Base-by-base conservation (phyloP, 2,113 vertebrate species). In the Lucifuga dentata region DNA sequence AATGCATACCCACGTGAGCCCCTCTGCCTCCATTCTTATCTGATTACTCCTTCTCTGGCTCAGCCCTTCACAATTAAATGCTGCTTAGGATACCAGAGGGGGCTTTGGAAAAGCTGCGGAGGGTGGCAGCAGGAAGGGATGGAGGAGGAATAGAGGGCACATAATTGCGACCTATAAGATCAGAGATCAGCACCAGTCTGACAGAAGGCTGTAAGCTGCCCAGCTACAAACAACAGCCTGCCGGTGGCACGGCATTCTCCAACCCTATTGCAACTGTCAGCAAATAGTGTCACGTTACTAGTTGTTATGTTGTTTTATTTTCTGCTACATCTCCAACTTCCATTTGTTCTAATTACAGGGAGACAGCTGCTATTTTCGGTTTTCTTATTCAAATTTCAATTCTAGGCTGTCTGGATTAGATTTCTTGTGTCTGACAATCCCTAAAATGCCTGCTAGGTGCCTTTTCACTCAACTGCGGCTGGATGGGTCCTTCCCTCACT, bases 11-110 rank as follows among this genome's bases (percentile, higher is more conserved):
- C 80, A 77, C 76, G 78, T 90, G 90, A 88, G 71, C 68, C 62
- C 56, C 53, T 58, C 68, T 48, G 73, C 80, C 73, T 85, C 70
- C 23, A 56, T 84, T 80, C 87, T 90, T 86, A 90, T 90, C 90
- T 89, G 88, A 92, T 92, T 89, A 89, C 87, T 90, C 84, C 87
- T 85, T 86, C 80, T 70, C 68, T 74, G 26, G 87, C 75, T 91
- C 87, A 90, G 86, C 79, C 84, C 76, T 59, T 77, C 63, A 90
- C 87, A 91, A 92, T 92, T 92, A 92, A 90, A 90, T 85, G 76
- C 75, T 88, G 90, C 89, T 84, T 75, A 81, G 79, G 85, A 88
- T 84, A 87, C 83, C 76, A 77, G 85, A 85, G 81, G 63, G 70
- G 84, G 56, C 7, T 69, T 83, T 80, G 69, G 61, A 73, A 60